Evolutionary conservation across 2,888 invertebrate species (phyloP).

Genomic region (Dichetophora obliterata): DNA sequence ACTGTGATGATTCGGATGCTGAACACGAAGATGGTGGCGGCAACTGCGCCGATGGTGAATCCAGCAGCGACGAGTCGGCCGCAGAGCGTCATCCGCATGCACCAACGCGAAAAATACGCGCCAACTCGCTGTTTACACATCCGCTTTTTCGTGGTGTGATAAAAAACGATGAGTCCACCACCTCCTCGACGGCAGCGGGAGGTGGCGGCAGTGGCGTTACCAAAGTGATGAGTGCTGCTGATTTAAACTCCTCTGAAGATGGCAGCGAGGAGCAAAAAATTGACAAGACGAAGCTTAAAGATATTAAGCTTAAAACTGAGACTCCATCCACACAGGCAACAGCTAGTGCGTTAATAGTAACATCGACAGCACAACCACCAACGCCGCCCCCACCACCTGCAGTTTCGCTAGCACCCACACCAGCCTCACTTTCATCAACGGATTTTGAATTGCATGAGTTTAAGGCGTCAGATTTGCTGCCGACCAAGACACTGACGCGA

Average conservation of each 20-base stretch:
- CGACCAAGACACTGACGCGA: constrained; percentile 72
- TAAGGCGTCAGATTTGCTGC: constrained; percentile 59
- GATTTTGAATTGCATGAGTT: constrained; percentile 59
- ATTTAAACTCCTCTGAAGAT: constrained; percentile 59
- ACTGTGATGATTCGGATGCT: constrained; percentile 59
- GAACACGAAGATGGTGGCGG: constrained; percentile 67
- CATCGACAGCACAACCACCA: constrained; percentile 43
- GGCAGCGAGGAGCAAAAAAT: constrained; percentile 51
- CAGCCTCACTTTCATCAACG: constrained; percentile 53
- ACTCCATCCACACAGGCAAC: neutral
- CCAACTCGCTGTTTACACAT: constrained; percentile 74
- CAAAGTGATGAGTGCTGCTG: constrained; percentile 41
- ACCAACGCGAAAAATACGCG: constrained; percentile 69
- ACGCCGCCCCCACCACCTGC: constrained; percentile 52
- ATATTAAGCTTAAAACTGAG: constrained; percentile 40
- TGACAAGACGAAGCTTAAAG: constrained; percentile 48
- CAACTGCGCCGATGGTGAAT: constrained; percentile 67
- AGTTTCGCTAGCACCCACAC: constrained; percentile 50
- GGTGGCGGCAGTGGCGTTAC: constrained; percentile 43
- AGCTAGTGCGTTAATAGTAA: neutral
- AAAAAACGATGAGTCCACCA: constrained; percentile 42
- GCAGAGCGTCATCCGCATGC: constrained; percentile 53
- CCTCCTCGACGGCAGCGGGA: constrained; percentile 45
- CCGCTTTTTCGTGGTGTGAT: constrained; percentile 70
- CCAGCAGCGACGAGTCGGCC: constrained; percentile 66